phyloP scores from a whole-genome alignment of 1,140 invertebrate genomes.

The Aphelinus atriplicis region DNA sequence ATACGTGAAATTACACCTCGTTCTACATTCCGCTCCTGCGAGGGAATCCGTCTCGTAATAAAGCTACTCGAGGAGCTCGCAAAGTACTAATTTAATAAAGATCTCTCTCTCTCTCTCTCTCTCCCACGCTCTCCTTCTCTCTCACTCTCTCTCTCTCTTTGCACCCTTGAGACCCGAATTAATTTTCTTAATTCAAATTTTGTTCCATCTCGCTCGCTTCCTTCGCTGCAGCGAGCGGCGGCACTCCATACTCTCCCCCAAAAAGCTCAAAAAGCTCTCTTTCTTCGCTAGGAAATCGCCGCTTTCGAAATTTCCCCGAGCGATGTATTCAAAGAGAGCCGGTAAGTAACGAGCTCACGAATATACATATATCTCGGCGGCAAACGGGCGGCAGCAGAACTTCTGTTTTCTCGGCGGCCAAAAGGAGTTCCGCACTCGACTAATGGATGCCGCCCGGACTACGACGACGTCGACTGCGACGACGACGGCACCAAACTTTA shows the following conservation, averaged over 20 bases:
- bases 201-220: conserved; percentile 24
- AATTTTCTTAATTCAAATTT: conserved; percentile 42
- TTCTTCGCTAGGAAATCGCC: conserved; percentile 20
- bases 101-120: neutral
- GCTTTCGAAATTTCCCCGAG: conserved; percentile 34
- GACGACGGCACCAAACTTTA: conserved; percentile 66
- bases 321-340: conserved; percentile 31
- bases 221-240: conserved; percentile 7
- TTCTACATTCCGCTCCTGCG: neutral
- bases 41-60: conserved; percentile 26
- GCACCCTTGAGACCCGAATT: conserved; percentile 30
- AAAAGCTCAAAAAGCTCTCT: conserved; percentile 10
- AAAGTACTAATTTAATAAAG: conserved; percentile 39
- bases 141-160: neutral
- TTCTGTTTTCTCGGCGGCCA: conserved; percentile 65
- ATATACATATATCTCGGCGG: conserved; percentile 15
- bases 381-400: conserved; percentile 29
- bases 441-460: conserved; percentile 65
- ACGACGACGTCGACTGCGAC: conserved; percentile 43
- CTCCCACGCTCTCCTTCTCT: neutral
- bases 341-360: conserved; percentile 41
- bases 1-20: conserved; percentile 21
- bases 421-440: conserved; percentile 66
- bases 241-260: neutral
- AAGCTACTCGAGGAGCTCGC: conserved; percentile 12